phyloP scores from a whole-genome alignment of 2,113 vertebrate species.

The Eudyptes chrysolophus region DNA sequence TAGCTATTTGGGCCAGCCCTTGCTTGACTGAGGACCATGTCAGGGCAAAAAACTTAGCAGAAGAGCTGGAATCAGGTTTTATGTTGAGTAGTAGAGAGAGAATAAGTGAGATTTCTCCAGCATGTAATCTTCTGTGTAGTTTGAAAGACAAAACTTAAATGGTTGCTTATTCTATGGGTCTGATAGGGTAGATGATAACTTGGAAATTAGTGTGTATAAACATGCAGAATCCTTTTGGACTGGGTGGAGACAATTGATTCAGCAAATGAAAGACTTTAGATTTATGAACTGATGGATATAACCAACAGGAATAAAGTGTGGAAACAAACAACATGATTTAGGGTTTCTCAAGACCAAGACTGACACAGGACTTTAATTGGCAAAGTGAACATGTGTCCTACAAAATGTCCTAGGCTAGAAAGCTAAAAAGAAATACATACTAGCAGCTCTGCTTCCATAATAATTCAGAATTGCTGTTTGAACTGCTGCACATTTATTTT shows the following conservation, averaged over 20 bases:
- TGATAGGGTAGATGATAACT: background rate
- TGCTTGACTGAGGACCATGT: background rate
- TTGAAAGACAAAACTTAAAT: background rate
- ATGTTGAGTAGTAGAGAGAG: too few species aligned
- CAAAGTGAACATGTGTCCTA: background rate
- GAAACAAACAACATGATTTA: background rate
- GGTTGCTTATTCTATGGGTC: background rate
- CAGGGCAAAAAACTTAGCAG: background rate
- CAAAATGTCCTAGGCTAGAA: slow-evolving; percentile 1
- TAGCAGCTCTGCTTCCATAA: background rate
- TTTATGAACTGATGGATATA: background rate
- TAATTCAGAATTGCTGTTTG: slow-evolving; percentile 4
- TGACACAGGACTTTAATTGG: background rate
- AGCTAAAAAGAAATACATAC: background rate
- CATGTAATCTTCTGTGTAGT: background rate
- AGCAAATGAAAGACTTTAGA: background rate
- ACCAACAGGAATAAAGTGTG: background rate
- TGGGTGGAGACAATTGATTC: background rate
- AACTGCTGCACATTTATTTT: background rate
- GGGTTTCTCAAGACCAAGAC: background rate
- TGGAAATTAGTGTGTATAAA: background rate
- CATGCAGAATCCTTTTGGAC: background rate
- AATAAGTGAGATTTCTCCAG: background rate
- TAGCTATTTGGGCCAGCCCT: background rate
- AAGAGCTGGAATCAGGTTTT: background rate